Base-by-base conservation (phyloP, 2,113 vertebrate genomes). In the Hippolais icterina region DNA sequence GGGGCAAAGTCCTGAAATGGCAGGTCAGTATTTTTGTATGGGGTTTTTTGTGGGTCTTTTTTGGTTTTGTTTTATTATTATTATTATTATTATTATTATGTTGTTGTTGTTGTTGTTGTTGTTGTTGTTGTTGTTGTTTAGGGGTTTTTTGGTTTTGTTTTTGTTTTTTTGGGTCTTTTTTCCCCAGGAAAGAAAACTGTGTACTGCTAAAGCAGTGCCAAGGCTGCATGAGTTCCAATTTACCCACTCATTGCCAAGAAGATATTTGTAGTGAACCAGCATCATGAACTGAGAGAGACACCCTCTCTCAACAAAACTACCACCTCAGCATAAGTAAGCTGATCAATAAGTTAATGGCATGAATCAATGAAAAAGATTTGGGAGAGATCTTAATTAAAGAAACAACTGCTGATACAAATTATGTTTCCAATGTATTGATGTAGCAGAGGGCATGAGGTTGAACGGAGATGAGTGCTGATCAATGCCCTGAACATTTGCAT, bases 361-460 rank as follows among this genome's bases (percentile, higher is more conserved):
- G 87, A 98, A 98, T 99, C 98, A 92, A 99, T 99, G 97, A 72
- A 96, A 98, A 98, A 98, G 99, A 98, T 98, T 98, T 98, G 96
- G 96, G 97, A 97, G 97, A 98, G 98, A 98, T 99, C 98, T 99
- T 99, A 99, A 99, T 99, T 99, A 99, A 99, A 99, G 98, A 98
- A 99, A 99, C 98, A 98, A 98, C 98, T 98, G 98, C 98, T 99
- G 98, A 99, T 99, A 99, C 99, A 99, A 99, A 99, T 99, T 98
- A 98, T 97, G 97, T 98, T 99, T 99, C 98, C 98, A 97, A 98
- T 98, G 98, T 98, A 98, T 98, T 98, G 98, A 99, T 97, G 97
- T 87, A 54, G 86, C 37, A 60, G 75, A 95, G 97, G 97, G 97
- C 97, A 97, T 70, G 90, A 94, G 87, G 95, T 96, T 97, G 96